These are phyloP conservation scores for Scatophagus argus DNA, from an alignment of 2,113 vertebrate species.

Conservation along the genomic window DNA sequence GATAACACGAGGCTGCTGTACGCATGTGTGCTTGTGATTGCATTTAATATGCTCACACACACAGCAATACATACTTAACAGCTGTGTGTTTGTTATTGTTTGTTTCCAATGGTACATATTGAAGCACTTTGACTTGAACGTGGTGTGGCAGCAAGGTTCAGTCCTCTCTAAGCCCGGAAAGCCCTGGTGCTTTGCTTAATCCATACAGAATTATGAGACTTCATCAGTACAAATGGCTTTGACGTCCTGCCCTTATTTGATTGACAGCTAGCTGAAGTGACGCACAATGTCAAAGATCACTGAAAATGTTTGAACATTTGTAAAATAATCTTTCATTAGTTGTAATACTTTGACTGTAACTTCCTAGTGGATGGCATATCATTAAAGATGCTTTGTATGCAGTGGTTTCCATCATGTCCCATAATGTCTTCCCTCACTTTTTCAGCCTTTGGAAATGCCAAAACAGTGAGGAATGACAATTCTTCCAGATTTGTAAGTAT, in stretches of 20 bases:
- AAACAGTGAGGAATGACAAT: constrained; percentile 98
- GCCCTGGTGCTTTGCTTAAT: constrained; percentile 68
- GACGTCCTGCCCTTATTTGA: constrained; percentile 39
- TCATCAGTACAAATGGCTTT: constrained; percentile 67
- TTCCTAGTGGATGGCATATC: neutral
- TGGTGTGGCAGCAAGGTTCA: constrained; percentile 52
- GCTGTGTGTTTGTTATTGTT: constrained; percentile 24
- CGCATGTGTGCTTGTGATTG: neutral
- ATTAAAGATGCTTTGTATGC: neutral
- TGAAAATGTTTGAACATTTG: constrained; percentile 5
- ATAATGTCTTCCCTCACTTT: neutral
- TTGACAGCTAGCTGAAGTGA: constrained; percentile 47
- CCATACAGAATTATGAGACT: constrained; percentile 66
- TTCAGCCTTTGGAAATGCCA: constrained; percentile 98
- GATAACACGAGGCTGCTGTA: neutral
- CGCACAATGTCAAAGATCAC: constrained; percentile 12
- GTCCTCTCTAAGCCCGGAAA: constrained; percentile 49
- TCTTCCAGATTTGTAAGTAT: constrained; percentile 99
- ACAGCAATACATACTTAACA: neutral
- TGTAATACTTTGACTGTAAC: neutral
- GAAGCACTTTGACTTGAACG: constrained; percentile 43
- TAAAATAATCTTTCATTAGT: constrained; percentile 6
- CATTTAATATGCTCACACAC: neutral
- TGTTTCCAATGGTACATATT: constrained; percentile 33
- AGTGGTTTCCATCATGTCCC: neutral